Evolutionary conservation across 2,888 invertebrate species (phyloP).

Genomic region (Chymomyza fuscimana): DNA sequence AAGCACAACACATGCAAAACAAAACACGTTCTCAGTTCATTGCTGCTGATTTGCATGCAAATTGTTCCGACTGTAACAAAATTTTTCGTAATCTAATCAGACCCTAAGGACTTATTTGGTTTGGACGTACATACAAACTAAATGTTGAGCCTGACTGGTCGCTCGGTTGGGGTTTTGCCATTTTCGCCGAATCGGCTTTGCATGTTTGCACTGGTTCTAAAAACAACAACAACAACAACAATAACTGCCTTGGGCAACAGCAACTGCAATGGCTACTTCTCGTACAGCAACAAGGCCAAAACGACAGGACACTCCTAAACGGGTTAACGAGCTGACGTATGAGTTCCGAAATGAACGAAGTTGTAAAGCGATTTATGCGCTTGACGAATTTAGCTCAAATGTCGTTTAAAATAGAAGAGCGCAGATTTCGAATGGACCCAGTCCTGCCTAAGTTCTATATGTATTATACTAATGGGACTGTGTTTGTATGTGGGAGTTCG

Average conservation of each 20-base stretch:
- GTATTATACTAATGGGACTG: neutral
- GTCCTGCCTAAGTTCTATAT: neutral
- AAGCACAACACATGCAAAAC: neutral
- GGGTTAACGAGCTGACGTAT: conserved; percentile 7
- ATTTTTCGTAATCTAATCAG: conserved; percentile 29
- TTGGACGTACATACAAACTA: conserved; percentile 15
- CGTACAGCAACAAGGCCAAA: neutral
- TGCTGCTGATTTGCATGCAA: conserved; percentile 24
- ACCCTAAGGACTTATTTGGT: conserved; percentile 29
- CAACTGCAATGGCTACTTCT: neutral
- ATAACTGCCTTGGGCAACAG: neutral
- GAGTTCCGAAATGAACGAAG: conserved; percentile 15
- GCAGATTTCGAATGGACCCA: conserved; percentile 14
- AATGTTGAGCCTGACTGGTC: conserved; percentile 12
- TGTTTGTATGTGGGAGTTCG: neutral
- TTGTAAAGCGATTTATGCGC: conserved; percentile 27
- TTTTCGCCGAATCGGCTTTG: conserved; percentile 8
- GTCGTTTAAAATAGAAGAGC: conserved; percentile 16
- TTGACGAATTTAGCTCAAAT: conserved; percentile 26
- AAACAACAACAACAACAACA: conserved; percentile 8
- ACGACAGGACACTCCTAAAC: neutral
- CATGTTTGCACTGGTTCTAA: conserved; percentile 5
- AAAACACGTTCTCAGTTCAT: conserved; percentile 4
- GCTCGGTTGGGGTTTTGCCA: neutral
- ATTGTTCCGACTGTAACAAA: conserved; percentile 23